These are phyloP conservation scores for Bombylius major DNA, from an alignment of 2,888 invertebrate species.

Conservation along the genomic window DNA sequence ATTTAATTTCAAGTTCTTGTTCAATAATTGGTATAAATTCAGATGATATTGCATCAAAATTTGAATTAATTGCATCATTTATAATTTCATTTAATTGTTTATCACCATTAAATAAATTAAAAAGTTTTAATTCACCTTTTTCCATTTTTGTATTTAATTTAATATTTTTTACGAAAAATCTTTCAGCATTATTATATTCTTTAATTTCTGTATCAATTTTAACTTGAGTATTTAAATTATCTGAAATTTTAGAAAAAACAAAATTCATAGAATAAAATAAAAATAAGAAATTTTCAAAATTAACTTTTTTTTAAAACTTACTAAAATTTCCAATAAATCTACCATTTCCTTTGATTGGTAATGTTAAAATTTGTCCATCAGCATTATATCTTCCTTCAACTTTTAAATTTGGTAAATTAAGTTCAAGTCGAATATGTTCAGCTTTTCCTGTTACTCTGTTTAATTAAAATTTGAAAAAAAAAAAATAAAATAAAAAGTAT, in stretches of 20 bases:
- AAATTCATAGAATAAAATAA: slow-evolving; percentile 1
- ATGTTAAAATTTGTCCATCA: slow-evolving; percentile 22
- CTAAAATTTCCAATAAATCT: background rate
- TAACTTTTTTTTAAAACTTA: slow-evolving; percentile 21
- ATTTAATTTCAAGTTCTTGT: slow-evolving; percentile 44
- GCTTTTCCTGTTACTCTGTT: slow-evolving; percentile 18
- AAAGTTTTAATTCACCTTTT: slow-evolving; percentile 50
- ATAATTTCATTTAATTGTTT: slow-evolving; percentile 54
- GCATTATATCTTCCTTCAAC: slow-evolving; percentile 17
- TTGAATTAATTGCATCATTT: slow-evolving; percentile 44
- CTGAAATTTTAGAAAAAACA: background rate
- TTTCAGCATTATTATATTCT: slow-evolving; percentile 37
- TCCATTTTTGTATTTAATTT: slow-evolving; percentile 55
- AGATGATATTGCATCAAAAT: slow-evolving; percentile 56
- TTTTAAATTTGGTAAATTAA: slow-evolving; percentile 26
- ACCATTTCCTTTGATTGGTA: slow-evolving; percentile 24
- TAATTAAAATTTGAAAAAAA: background rate
- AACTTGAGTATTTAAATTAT: background rate
- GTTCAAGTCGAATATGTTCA: slow-evolving; percentile 43
- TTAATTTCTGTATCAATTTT: background rate
- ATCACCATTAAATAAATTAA: slow-evolving; percentile 64
- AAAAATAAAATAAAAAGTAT: background rate
- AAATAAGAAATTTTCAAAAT: background rate
- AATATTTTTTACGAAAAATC: slow-evolving; percentile 50
- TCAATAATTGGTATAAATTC: slow-evolving; percentile 62